A percentile compares a stretch with the other conserved stretches of the same genome.
Evolutionary conservation across 2,888 invertebrate genomes (phyloP).

Genomic region (Lutraria lutraria): DNA sequence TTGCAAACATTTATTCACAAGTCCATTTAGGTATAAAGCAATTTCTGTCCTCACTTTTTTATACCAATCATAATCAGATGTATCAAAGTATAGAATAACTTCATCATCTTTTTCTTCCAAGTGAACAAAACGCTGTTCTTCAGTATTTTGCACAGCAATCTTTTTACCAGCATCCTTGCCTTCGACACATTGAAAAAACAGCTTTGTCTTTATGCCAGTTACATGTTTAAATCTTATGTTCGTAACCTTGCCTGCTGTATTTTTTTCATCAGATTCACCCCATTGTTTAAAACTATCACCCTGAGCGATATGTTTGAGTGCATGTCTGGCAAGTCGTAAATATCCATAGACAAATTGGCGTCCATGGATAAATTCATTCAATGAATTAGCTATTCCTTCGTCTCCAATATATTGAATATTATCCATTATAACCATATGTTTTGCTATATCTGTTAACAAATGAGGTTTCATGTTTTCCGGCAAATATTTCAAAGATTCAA

Average conservation of each 20-base stretch:
- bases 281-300: neutral
- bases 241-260: neutral
- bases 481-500: conserved; percentile 10
- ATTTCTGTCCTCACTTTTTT: neutral
- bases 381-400: neutral
- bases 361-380: neutral
- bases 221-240: neutral
- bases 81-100: neutral
- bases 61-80: neutral
- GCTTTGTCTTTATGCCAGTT: neutral
- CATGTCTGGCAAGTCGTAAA: neutral
- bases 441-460: neutral
- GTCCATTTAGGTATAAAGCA: neutral
- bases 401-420: neutral
- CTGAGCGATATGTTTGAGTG: neutral
- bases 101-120: neutral
- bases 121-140: neutral
- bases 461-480: neutral
- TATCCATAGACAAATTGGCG: neutral
- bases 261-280: neutral
- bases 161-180: neutral
- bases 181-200: conserved; percentile 1
- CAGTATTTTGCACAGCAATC: neutral
- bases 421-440: neutral
- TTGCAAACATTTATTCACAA: neutral